phyloP scores from a whole-genome alignment of 2,113 vertebrate species.

The Scatophagus argus region DNA sequence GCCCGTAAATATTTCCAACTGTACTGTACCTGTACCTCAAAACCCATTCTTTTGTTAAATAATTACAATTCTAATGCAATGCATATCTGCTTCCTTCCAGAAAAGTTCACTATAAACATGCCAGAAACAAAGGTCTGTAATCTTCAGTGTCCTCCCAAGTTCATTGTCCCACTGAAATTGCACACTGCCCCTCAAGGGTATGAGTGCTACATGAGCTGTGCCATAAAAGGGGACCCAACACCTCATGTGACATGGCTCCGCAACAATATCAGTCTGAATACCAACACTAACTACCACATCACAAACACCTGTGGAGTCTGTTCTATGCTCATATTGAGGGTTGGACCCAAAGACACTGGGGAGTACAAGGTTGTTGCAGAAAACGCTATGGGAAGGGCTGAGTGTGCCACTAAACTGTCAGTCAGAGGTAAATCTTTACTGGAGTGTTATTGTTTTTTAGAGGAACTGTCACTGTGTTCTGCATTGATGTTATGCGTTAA shows the following conservation, averaged over 20 bases:
- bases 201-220: conserved; percentile 93
- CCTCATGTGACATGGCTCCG: conserved; percentile 92
- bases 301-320: conserved; percentile 92
- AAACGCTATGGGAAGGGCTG: conserved; percentile 84
- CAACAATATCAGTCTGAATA: conserved; percentile 86
- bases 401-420: conserved; percentile 86
- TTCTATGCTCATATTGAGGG: conserved; percentile 88
- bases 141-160: conserved; percentile 84
- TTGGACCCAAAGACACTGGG: conserved; percentile 85
- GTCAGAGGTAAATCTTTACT: conserved; percentile 85
- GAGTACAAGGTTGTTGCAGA: conserved; percentile 88
- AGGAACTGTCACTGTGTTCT: neutral
- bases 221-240: conserved; percentile 85
- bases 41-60: neutral
- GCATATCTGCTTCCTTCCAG: conserved; percentile 72
- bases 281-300: conserved; percentile 84
- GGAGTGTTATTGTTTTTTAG: neutral
- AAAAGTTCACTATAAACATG: conserved; percentile 75
- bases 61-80: neutral
- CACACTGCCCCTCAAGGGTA: conserved; percentile 89
- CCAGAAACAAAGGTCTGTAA: conserved; percentile 79
- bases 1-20: neutral
- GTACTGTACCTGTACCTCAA: neutral
- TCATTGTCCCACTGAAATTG: conserved; percentile 87
- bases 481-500: neutral